Evolutionary conservation across 2,113 vertebrate species (phyloP).

Genomic region (Thunnus thynnus): DNA sequence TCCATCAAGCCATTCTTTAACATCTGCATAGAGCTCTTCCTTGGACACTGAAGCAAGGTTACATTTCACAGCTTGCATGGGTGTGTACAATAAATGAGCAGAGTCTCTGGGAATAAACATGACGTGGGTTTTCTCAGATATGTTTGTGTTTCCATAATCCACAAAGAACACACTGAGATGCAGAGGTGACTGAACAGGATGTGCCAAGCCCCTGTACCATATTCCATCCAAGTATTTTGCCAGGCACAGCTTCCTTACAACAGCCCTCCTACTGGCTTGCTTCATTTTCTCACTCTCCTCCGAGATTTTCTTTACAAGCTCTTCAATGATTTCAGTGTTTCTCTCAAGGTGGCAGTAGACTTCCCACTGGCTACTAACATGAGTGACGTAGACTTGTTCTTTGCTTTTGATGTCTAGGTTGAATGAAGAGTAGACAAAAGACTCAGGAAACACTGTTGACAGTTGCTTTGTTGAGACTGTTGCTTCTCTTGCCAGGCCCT

Average conservation of each 20-base stretch:
- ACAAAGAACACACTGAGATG: slow-evolving; percentile 89
- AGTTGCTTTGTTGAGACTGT: slow-evolving; percentile 57
- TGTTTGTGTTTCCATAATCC: slow-evolving; percentile 91
- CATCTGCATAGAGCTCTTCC: slow-evolving; percentile 76
- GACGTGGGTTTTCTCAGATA: slow-evolving; percentile 85
- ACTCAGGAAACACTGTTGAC: slow-evolving; percentile 78
- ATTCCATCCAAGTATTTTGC: slow-evolving; percentile 89
- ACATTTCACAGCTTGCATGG: slow-evolving; percentile 93
- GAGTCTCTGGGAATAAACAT: slow-evolving; percentile 86
- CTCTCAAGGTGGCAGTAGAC: slow-evolving; percentile 92
- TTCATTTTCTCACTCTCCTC: slow-evolving; percentile 73
- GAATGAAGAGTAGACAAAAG: slow-evolving; percentile 90
- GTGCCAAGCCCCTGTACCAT: slow-evolving; percentile 88
- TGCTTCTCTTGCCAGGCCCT: slow-evolving; percentile 60
- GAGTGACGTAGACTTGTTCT: slow-evolving; percentile 88
- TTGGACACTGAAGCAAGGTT: slow-evolving; percentile 83
- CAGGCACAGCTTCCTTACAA: slow-evolving; percentile 82
- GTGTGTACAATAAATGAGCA: slow-evolving; percentile 87
- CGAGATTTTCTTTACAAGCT: slow-evolving; percentile 80
- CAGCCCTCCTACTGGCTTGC: slow-evolving; percentile 24
- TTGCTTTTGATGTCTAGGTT: slow-evolving; percentile 84
- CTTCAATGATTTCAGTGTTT: slow-evolving; percentile 84
- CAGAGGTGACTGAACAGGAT: slow-evolving; percentile 77
- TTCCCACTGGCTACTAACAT: slow-evolving; percentile 86
- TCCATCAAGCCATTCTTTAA: slow-evolving; percentile 87